These are phyloP conservation scores for Lepidotrigona ventralis DNA, from an alignment of 1,140 invertebrate species.

Conservation along the genomic window DNA sequence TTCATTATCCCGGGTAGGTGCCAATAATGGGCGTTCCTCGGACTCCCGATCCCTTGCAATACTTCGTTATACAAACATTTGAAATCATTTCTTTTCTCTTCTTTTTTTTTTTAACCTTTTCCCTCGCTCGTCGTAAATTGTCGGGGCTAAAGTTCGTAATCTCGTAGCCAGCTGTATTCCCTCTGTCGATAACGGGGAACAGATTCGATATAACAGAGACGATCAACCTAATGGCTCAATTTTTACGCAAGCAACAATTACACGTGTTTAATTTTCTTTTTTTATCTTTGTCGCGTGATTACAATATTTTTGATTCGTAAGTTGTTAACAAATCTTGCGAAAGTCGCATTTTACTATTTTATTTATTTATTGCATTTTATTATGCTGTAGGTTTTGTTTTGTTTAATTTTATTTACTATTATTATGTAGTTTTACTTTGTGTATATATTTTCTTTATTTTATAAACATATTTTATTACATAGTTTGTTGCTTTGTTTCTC, in stretches of 20 bases:
- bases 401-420: too few relatives aligned
- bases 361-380: too few relatives aligned
- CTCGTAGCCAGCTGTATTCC: slow-evolving; percentile 5
- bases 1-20: slow-evolving; percentile 72
- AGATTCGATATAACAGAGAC: background rate
- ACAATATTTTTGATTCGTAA: background rate
- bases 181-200: background rate
- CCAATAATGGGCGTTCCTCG: slow-evolving; percentile 64
- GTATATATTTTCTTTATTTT: too few relatives aligned
- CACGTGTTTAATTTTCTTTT: background rate
- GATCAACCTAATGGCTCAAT: background rate
- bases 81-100: slow-evolving; percentile 49
- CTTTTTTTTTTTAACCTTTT: background rate
- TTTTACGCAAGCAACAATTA: background rate
- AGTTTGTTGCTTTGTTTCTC: too few relatives aligned
- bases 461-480: too few relatives aligned
- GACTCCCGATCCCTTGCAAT: slow-evolving; percentile 19
- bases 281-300: background rate
- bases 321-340: background rate
- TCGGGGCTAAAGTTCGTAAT: slow-evolving; percentile 7
- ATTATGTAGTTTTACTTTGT: too few relatives aligned
- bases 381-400: too few relatives aligned
- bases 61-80: slow-evolving; percentile 71
- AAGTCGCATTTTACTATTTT: too few relatives aligned
- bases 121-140: slow-evolving; percentile 6